Base-by-base conservation (phyloP, 2,888 invertebrate species). In the Alcis repandata region DNA sequence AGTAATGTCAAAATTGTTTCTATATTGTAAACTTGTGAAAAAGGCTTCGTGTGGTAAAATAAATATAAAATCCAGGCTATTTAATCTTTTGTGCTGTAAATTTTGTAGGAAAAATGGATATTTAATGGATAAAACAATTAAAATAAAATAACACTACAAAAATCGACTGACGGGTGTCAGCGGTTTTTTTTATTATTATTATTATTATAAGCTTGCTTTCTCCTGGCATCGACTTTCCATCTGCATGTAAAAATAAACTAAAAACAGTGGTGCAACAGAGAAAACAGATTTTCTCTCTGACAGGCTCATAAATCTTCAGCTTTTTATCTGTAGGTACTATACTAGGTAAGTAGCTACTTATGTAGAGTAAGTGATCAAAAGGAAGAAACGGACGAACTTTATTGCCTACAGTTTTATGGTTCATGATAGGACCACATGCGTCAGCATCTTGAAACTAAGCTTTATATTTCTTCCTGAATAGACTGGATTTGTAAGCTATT, bases 311-410 rank as follows among this genome's bases (percentile, higher is more conserved):
- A 53, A 54, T 63, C 38, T 56, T 56, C 33, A 33, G 13, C 32
- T 19, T 22, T 56, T 49, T 41, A 40, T 7, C 19, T 20, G 11
- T 10, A 45, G 20, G 2, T 41, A n/a, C n/a, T n/a, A n/a, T n/a
- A n/a, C n/a, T n/a, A n/a, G 13, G 0, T 3, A 46, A n/a, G n/a
- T 43, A 20, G 7, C 40, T 17, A 40, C 6, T 17, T 41, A 17
- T 41, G 8, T 41, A 41, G 15, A 61, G 27, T 53, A 19, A 22
- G 10, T 13, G 22, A 87, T 88, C 85, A 87, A 87, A 87, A 82
- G 82, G 82, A 79, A 74, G 69, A 69, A 77, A 77, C 80, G 81
- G 79, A 83, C 75, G 80, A 77, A 78, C 80, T 87, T 86, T 85
- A 83, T 86, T 84, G 78, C 76, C 33, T 43, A 43, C 27, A n/a